Evolutionary conservation across 2,888 invertebrate species (phyloP), one percentile per base, ranked within the genome.

Genomic region (Hirtodrosophila duncani): DNA sequence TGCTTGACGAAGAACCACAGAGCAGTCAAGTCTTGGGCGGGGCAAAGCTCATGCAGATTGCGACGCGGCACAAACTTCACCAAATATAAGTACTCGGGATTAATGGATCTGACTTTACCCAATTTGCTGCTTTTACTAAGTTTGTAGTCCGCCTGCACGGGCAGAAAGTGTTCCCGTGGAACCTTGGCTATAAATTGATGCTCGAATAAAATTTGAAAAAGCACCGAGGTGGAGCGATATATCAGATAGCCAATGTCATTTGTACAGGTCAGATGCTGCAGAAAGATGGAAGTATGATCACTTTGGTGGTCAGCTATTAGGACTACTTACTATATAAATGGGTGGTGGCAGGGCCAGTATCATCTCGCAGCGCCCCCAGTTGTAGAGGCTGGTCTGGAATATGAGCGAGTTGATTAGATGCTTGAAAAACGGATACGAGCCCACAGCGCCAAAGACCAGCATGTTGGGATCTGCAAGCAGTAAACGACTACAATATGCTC

Each of bases 1-100:
- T 92, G 90, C 64, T 89, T 90, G 7, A 93, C 87, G 81, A 94
- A 95, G 84, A 90, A 92, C 90, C 91, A 92, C 21, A 93, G 88
- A 0, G 90, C 86, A 24, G 90, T 88, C 24, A 92, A 81, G 71
- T 93, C 88, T 18, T 90, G 88, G 0, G 88, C 83, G 1, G 87
- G 82, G 44, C 89, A 89, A 0, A 90, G 88, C 23, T 85, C 69
- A 18, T 80, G 83, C 1, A 92, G 80, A 53, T 89, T 86, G 33
- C 87, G 85, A 56, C 91, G 92, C 9, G 91, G 90, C 33, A 89
- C 90, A 20, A 94, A 89, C 77, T 90, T 90, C 0, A 93, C 89
- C 24, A 94, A 84, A 81, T 91, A 91, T 52, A 93, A 81, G 18
- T 86, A 87, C 38, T 90, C 88, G 1, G 88, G 87, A 72, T 92